phyloP scores from a whole-genome alignment of 2,888 invertebrate species.

The Selenia dentaria region DNA sequence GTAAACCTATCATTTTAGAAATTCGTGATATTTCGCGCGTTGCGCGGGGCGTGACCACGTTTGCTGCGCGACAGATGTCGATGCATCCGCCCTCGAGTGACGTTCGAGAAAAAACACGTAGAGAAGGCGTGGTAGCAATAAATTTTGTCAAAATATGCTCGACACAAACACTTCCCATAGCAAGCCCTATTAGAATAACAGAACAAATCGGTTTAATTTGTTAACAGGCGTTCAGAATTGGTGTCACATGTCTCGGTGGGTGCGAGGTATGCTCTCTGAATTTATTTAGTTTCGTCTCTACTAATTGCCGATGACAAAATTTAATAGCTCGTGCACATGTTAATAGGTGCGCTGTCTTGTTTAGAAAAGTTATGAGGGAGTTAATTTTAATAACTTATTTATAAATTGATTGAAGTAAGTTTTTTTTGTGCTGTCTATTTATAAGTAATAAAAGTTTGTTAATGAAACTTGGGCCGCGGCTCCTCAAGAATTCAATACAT shows the following conservation, averaged over 20 bases:
- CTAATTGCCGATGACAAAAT: slow-evolving; percentile 81
- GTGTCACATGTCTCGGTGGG: slow-evolving; percentile 72
- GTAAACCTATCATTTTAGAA: slow-evolving; percentile 56
- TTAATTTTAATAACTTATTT: slow-evolving; percentile 14
- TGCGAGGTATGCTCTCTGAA: slow-evolving; percentile 58
- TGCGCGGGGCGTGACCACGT: slow-evolving; percentile 65
- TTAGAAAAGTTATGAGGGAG: slow-evolving; percentile 14
- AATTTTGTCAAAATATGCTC: slow-evolving; percentile 84
- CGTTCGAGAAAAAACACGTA: slow-evolving; percentile 61
- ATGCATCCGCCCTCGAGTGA: slow-evolving; percentile 66
- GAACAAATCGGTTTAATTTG: slow-evolving; percentile 83
- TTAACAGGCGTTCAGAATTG: slow-evolving; percentile 79
- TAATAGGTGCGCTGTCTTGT: slow-evolving; percentile 48
- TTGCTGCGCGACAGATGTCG: slow-evolving; percentile 75
- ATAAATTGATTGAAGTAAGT: too few relatives aligned
- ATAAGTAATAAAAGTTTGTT: too few relatives aligned
- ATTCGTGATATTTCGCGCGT: slow-evolving; percentile 50
- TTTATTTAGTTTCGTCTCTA: slow-evolving; percentile 74
- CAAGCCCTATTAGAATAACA: slow-evolving; percentile 81
- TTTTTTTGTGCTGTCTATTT: too few relatives aligned
- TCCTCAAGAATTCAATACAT: too few relatives aligned
- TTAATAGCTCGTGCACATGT: slow-evolving; percentile 78
- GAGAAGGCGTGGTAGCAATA: slow-evolving; percentile 81
- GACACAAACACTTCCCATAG: slow-evolving; percentile 80
- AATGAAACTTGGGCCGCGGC: too few relatives aligned